Conservation (phyloP, 2,888 invertebrate genomes). For the Pyrrhosoma nymphula region DNA sequence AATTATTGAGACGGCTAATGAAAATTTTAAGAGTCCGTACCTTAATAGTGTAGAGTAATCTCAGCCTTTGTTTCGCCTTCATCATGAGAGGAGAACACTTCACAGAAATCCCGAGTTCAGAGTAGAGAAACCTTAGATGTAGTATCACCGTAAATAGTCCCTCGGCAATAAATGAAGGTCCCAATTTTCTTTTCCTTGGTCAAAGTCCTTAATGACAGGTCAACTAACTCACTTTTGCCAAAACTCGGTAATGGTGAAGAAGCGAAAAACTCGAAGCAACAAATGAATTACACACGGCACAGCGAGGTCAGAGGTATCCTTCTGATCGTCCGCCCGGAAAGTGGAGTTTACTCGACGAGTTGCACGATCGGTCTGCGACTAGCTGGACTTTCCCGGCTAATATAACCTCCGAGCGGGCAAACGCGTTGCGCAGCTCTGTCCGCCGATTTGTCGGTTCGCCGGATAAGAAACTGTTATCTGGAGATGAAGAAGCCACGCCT, state of each 20-base stretch:
- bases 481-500: neutral
- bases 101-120: neutral
- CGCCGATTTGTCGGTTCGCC: neutral
- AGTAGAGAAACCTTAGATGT: neutral
- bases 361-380: neutral
- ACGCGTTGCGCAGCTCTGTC: neutral
- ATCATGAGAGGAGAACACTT: neutral
- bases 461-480: neutral
- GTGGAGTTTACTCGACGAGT: neutral
- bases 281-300: neutral
- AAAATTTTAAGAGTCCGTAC: neutral
- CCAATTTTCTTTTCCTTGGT: too few species aligned
- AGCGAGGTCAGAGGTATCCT: neutral
- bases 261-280: neutral
- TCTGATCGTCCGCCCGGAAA: neutral
- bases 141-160: neutral
- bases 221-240: too few species aligned
- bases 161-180: too few species aligned
- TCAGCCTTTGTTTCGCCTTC: neutral
- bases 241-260: too few species aligned
- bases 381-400: neutral
- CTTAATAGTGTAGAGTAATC: neutral
- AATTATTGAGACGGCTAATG: neutral
- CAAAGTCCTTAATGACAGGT: too few species aligned
- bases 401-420: neutral